Conservation (phyloP, 2,113 vertebrate species). For the Origma solitaria region DNA sequence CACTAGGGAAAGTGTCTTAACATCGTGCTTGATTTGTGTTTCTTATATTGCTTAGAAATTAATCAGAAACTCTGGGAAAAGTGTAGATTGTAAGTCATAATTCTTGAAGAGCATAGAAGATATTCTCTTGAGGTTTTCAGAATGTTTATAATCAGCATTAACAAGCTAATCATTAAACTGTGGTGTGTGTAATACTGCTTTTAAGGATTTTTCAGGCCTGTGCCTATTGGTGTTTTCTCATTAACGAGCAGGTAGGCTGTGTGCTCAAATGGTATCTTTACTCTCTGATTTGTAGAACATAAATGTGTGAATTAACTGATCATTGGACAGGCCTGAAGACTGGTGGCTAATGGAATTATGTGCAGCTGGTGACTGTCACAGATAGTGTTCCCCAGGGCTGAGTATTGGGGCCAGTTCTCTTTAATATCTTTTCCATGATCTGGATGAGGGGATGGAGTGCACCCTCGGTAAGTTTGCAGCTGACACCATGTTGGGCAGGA, state of each 20-base stretch:
- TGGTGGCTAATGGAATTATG: not conserved
- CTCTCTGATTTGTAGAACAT: not conserved
- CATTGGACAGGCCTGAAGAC: not conserved
- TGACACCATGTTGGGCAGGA: not conserved
- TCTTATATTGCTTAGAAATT: not conserved
- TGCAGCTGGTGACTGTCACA: fast-evolving
- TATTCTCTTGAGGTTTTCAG: not conserved
- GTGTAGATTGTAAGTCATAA: not conserved
- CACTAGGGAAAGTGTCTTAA: not conserved
- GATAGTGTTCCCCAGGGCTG: not conserved
- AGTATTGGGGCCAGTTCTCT: not conserved
- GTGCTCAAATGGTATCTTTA: not conserved
- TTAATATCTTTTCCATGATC: not conserved
- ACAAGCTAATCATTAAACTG: not conserved
- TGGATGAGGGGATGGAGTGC: not conserved
- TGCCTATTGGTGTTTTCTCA: not conserved
- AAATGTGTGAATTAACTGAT: not conserved
- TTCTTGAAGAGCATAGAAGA: not conserved
- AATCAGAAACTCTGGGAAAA: not conserved
- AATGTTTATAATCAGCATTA: not conserved
- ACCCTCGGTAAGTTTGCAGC: not conserved
- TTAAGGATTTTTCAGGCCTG: not conserved
- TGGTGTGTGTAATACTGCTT: not conserved
- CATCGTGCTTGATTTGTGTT: not conserved
- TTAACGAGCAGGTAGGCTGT: fast-evolving